Base-by-base conservation (phyloP, 2,888 invertebrate species). In the Noctuana brunneofusca region DNA sequence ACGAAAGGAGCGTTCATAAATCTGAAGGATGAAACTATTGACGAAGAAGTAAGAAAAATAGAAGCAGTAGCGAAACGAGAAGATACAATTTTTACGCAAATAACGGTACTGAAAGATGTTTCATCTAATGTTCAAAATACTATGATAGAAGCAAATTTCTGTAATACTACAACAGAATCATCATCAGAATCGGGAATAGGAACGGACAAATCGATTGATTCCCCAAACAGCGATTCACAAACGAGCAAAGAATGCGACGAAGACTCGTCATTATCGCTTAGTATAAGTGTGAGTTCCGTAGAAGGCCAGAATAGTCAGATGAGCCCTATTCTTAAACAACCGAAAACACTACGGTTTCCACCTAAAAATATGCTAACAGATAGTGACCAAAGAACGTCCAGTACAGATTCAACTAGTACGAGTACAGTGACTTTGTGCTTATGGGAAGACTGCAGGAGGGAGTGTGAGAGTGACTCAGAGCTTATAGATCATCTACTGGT, bases 401-500 rank as follows among this genome's bases (percentile, higher is more conserved):
- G 87, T 65, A 81, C 88, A 0, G 85, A 92, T 50, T 62, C 62
- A 27, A 62, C 60, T 11, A 92, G 92, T 14, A 90, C 92, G 1
- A 78, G 83, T 71, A 92, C 76, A 68, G 92, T 93, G 55, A 92
- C 92, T 52, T 87, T 94, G 64, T 97, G 97, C 79, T 93, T 95
- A 69, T 97, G 97, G 97, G 94, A 95, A 80, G 95, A 96, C 77
- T 97, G 97, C 87, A 94, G 93, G 74, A 93, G 93, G 73, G 94
- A 94, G 79, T 96, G 96, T 74, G 96, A 96, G 68, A 95, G 95
- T 76, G 95, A 95, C 84, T 94, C 96, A 62, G 96, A 96, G 82
- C 94, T 97, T 70, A 92, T 97, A 75, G 97, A 97, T 85, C 97
- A 97, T 87, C 93, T 97, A 87, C 97, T 97, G 94, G 96, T 96